Base-by-base conservation (phyloP, 2,113 vertebrate species). In the Gadus macrocephalus region DNA sequence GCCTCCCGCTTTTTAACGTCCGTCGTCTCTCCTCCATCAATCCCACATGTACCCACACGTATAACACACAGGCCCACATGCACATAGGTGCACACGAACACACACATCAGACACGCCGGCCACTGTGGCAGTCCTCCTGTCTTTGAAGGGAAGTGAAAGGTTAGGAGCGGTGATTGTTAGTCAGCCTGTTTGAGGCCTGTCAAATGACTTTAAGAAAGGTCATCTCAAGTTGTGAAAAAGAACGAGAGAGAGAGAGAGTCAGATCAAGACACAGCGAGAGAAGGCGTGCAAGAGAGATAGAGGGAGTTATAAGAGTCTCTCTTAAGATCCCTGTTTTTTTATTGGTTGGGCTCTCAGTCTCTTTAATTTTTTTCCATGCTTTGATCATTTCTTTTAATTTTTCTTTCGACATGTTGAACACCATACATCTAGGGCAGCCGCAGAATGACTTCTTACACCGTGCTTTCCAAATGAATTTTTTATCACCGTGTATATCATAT, bases 111-210 rank as follows among this genome's bases (percentile, higher is more conserved):
- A 5, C 17, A 12, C n/a, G 8, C 71, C 70, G 72, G 53, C 59
- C 65, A 22, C 49, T 20, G 66, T 81, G 65, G 78, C 58, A 68
- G 82, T 86, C 82, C 73, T 78, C 76, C 68, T 1, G 31, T 70
- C 72, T 87, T 85, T 88, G 74, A 20, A 63, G 64, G 72, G 69
- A 78, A 85, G 82, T 79, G 19, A 83, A 82, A 86, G 78, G 80
- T 77, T 84, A 75, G 74, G 19, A 2, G 27, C 71, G 72, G 66
- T 53, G 76, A 79, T 79, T 76, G 72, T 75, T 75, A 75, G 71
- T 42, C 3, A 69, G 58, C 62, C 25, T 66, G 62, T 63, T 70
- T 78, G 63, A 67, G 74, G 59, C 70, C 74, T 53, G 72, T 77
- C 68, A 64, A 53, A 72, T 53, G 76, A 62, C 77, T 72, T 66